Percentiles rank a stretch among this genome's conserved stretches.
Evolutionary conservation across 2,888 invertebrate species (phyloP).

Genomic region (Epistrophe grossulariae): DNA sequence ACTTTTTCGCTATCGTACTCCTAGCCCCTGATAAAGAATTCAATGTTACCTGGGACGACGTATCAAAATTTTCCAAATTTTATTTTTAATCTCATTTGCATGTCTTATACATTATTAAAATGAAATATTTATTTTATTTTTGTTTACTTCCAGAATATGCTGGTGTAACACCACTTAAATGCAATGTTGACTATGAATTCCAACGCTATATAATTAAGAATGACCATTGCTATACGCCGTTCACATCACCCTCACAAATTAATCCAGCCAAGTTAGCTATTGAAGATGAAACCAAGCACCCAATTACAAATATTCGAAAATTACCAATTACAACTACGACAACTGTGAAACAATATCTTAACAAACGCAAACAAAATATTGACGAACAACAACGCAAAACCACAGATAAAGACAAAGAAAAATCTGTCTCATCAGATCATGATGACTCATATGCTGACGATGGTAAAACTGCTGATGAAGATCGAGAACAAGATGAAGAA

Average conservation of each 20-base stretch:
- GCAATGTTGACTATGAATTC: conserved; percentile 82
- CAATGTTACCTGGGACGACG: too few species aligned
- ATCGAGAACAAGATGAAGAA: conserved; percentile 66
- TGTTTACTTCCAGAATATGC: conserved; percentile 80
- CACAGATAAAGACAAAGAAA: conserved; percentile 37
- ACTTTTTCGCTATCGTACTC: too few species aligned
- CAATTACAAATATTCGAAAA: conserved; percentile 78
- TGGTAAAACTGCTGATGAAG: conserved; percentile 75
- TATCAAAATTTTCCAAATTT: too few species aligned
- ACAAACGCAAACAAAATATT: conserved; percentile 77
- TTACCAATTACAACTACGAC: conserved; percentile 75
- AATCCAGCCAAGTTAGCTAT: conserved; percentile 78
- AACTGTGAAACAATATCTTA: conserved; percentile 77
- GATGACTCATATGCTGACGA: conserved; percentile 32
- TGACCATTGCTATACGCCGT: conserved; percentile 92
- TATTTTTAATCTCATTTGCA: too few species aligned
- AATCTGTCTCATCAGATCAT: conserved; percentile 11
- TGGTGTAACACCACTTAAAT: conserved; percentile 81
- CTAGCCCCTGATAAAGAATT: too few species aligned
- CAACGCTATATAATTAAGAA: conserved; percentile 86
- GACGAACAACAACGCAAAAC: conserved; percentile 77
- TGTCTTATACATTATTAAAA: too few species aligned
- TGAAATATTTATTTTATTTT: neutral
- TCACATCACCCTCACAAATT: conserved; percentile 87
- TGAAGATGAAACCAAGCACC: conserved; percentile 78